Evolutionary conservation across 2,888 invertebrate species (phyloP), one percentile per base, ranked within the genome.

Genomic region (Leucoma salicis): DNA sequence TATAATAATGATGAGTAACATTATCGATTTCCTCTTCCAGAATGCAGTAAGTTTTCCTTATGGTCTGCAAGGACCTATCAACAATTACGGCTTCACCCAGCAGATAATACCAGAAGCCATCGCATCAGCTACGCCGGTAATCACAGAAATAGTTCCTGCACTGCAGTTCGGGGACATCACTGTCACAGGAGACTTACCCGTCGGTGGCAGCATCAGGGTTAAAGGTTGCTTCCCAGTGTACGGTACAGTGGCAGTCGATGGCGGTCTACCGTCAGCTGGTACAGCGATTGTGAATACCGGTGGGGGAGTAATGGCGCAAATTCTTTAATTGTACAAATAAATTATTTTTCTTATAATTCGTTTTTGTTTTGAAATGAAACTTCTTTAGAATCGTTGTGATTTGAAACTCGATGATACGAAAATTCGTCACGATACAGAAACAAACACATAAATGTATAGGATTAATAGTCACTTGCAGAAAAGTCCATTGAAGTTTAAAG

Each of bases 211-310:
- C 1, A 84, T 85, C 0, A 80, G 76, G 48, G 78, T 86, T 0
- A 72, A 69, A 18, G 85, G 85, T 0, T 68, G 79, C 1, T 82
- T 86, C 66, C 86, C 86, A 0, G 81, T 85, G 0, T 85, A 84
- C 35, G 86, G 85, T 0, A 73, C 73, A 12, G 74, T 85, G 1
- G 72, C 72, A 0, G 64, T 86, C 0, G 82, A 85, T 47, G 85
- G 86, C 0, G 54, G 57, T 0, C 49, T 86, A 8, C 82, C 84
- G 1, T 79, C 85, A 0, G 49, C 63, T 31, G 86, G 86, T 2
- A 72, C 70, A 0, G 84, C 82, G 0, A 53, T 74, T 1, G 80
- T 84, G 1, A 71, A 76, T 18, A 55, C 80, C 3, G 77, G 71
- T 0, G 70, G 68, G 1, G 64, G 53, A 0, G 51, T 66, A 15